Evolutionary conservation across 2,113 vertebrate species (phyloP).

Genomic region (Chaetura pelagica): DNA sequence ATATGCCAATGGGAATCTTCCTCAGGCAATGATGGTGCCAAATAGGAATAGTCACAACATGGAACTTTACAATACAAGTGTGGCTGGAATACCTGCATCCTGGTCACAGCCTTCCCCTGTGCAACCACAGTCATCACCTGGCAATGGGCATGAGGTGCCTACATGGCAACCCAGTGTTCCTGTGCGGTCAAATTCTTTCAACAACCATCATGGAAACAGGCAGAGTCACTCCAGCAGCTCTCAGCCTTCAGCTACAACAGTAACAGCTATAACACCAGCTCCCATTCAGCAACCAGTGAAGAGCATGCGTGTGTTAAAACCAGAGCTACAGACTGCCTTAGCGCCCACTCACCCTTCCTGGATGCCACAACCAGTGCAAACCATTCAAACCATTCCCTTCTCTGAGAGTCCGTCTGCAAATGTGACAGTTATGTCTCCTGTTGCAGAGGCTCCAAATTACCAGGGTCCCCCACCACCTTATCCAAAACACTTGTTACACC

Average conservation of each 20-base stretch:
- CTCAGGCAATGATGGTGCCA: constrained; percentile 86
- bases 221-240: constrained; percentile 81
- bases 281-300: constrained; percentile 94
- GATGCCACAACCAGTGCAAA: constrained; percentile 80
- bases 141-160: constrained; percentile 86
- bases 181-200: constrained; percentile 93
- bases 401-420: constrained; percentile 69
- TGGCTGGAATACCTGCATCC: constrained; percentile 80
- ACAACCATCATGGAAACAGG: constrained; percentile 83
- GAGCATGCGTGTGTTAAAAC: constrained; percentile 93
- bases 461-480: constrained; percentile 84
- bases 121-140: constrained; percentile 80
- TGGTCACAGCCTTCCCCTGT: constrained; percentile 85
- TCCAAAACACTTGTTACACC: constrained; percentile 92
- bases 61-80: constrained; percentile 86
- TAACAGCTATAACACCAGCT: constrained; percentile 94
- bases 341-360: constrained; percentile 94
- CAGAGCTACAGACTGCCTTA: constrained; percentile 93
- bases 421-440: constrained; percentile 73
- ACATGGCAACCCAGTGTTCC: constrained; percentile 88
- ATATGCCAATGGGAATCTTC: constrained; percentile 87
- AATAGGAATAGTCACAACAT: constrained; percentile 94
- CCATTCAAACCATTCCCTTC: constrained; percentile 74
- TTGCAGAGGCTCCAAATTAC: constrained; percentile 86
- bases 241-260: constrained; percentile 92